Evolutionary conservation across 2,113 vertebrate genomes (phyloP).

Genomic region (Himantopus leucocephalus): DNA sequence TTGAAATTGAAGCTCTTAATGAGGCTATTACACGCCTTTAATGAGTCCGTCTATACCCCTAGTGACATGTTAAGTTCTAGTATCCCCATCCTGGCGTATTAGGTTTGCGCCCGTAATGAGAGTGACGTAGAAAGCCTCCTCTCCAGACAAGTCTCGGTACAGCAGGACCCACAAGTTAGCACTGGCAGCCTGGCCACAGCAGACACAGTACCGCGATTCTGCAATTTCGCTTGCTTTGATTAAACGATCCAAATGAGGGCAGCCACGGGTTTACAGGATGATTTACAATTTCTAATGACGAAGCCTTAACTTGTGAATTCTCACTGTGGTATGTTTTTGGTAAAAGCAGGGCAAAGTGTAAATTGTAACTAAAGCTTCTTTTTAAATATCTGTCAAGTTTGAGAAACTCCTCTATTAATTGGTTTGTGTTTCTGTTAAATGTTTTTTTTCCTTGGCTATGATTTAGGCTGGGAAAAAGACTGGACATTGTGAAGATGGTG

Average conservation of each 20-base stretch:
- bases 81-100: background rate
- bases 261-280: background rate
- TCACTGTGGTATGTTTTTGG: background rate
- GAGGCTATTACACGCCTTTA: background rate
- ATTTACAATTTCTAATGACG: background rate
- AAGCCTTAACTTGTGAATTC: background rate
- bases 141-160: background rate
- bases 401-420: slow-evolving; percentile 15
- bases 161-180: background rate
- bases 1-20: background rate
- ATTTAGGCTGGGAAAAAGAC: slow-evolving; percentile 23
- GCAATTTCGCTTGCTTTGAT: background rate
- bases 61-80: background rate
- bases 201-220: background rate
- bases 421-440: slow-evolving; percentile 7
- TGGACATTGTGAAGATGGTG: slow-evolving; percentile 4
- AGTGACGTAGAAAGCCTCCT: background rate
- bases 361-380: slow-evolving; percentile 37
- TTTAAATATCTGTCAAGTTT: slow-evolving; percentile 21
- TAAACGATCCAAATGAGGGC: background rate
- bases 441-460: background rate
- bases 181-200: background rate
- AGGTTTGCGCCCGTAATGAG: background rate
- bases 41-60: background rate
- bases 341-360: slow-evolving; percentile 1